Percentiles rank a stretch among this genome's conserved stretches.
Evolutionary conservation across 2,797 vertebrate species (phyloP).

Genomic region (Helarctos malayanus): DNA sequence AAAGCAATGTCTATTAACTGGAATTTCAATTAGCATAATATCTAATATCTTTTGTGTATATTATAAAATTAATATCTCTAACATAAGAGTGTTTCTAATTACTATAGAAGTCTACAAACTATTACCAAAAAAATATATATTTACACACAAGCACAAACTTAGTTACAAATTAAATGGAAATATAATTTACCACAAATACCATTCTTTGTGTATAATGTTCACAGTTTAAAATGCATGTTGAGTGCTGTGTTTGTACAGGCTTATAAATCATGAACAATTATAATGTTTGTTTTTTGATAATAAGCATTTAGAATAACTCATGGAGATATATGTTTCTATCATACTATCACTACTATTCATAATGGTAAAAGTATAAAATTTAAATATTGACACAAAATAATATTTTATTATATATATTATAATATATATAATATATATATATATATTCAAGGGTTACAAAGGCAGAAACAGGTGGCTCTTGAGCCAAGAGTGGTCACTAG

Average conservation of each 20-base stretch:
- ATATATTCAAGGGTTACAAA: neutral
- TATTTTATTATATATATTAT: neutral
- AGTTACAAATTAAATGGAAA: slow-evolving; percentile 44
- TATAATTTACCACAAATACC: slow-evolving; percentile 29
- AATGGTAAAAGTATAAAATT: neutral
- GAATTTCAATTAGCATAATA: slow-evolving; percentile 59
- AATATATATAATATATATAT: neutral
- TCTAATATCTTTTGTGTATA: neutral
- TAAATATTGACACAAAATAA: neutral
- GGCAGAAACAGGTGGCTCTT: neutral
- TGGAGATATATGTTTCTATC: neutral
- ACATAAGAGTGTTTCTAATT: neutral
- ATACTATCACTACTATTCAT: neutral
- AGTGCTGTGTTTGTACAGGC: slow-evolving; percentile 13
- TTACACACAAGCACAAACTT: neutral
- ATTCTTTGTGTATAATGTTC: neutral
- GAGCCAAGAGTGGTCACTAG: neutral
- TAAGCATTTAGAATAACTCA: neutral
- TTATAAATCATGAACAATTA: slow-evolving; percentile 10
- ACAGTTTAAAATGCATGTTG: slow-evolving; percentile 18
- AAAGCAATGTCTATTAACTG: slow-evolving; percentile 14
- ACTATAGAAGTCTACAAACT: neutral
- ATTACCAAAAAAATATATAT: slow-evolving; percentile 21
- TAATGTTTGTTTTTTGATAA: neutral
- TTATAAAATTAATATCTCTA: slow-evolving; percentile 36